Evolutionary conservation across 2,797 vertebrate species (phyloP), one percentile per base, ranked within the genome.

Genomic region (Rhynchotus rufescens): DNA sequence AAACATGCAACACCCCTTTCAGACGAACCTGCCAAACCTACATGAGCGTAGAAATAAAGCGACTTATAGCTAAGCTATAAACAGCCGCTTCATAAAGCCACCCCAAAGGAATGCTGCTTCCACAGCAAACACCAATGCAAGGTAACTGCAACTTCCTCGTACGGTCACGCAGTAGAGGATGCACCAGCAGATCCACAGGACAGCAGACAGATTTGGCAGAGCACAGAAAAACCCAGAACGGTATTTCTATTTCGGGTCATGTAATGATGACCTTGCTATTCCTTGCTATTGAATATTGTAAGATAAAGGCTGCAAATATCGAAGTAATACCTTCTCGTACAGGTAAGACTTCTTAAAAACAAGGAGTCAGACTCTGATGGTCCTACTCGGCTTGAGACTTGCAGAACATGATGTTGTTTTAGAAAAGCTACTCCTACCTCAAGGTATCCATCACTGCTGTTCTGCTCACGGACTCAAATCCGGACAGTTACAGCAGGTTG

Each of bases 401-500:
- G 57, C 25, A 75, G 52, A 54, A 44, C 5, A 8, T 4, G 20
- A 56, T 12, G 8, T 7, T 9, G n/a, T 15, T 1, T 0, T 7
- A 69, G 80, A 57, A 52, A 47, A 25, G 1, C 12, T 49, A 34
- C 11, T 67, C 13, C 15, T 22, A 72, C 14, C 36, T 1, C 61
- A 11, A 69, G n/a, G 25, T 45, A 36, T 28, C 9, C 8, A 3
- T 7, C 54, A 34, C 74, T 3, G 0, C 54, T 34, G 10, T 59
- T n/a, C 45, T 87, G 17, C 72, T 73, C n/a, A 34, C 9, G 36
- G 5, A 10, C 66, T 64, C 5, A 1, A 17, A 26, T 9, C 5
- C 13, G 36, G 42, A 75, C 12, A 60, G 9, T 17, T 61, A 34
- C 6, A 23, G 16, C 21, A 25, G 11, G 42, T 32, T 0, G 0